phyloP scores from a whole-genome alignment of 2,797 vertebrate genomes.

The Carapus acus region DNA sequence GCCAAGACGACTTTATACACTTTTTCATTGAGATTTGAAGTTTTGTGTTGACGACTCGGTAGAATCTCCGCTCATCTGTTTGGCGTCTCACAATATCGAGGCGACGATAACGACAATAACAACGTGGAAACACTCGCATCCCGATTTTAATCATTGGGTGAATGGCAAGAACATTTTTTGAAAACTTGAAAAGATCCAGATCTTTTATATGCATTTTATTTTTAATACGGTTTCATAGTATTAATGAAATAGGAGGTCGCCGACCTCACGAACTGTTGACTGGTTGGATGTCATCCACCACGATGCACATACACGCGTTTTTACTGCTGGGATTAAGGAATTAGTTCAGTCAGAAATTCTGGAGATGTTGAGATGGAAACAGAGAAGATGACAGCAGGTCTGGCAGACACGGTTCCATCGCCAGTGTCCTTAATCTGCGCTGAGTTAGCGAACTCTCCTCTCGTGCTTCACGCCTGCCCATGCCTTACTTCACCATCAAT shows the following conservation, averaged over 20 bases:
- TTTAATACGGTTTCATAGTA: conserved; percentile 49
- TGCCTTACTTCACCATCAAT: conserved; percentile 70
- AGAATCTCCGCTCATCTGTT: conserved; percentile 13
- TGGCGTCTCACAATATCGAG: conserved; percentile 23
- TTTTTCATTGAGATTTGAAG: conserved; percentile 13
- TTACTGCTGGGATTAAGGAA: conserved; percentile 4
- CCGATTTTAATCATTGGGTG: conserved; percentile 11
- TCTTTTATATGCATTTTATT: conserved; percentile 70
- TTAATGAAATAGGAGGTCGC: conserved; percentile 13
- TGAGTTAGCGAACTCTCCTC: conserved; percentile 46
- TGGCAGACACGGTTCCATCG: conserved; percentile 44
- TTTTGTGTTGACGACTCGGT: conserved; percentile 2
- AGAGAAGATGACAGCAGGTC: conserved; percentile 25
- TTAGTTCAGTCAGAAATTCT: conserved; percentile 29
- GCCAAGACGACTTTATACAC: conserved; percentile 13
- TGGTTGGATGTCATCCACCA: conserved; percentile 1
- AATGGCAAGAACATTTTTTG: conserved; percentile 39
- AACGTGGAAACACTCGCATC: conserved; percentile 24
- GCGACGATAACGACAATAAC: conserved; percentile 22
- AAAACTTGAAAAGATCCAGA: conserved; percentile 61
- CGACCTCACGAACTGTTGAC: neutral
- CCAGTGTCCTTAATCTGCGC: conserved; percentile 60
- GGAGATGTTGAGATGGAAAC: conserved; percentile 36
- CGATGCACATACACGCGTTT: conserved; percentile 3
- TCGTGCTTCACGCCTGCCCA: conserved; percentile 58